Conservation (phyloP, 2,888 invertebrate species). For the Nematopogon swammerdamellus region DNA sequence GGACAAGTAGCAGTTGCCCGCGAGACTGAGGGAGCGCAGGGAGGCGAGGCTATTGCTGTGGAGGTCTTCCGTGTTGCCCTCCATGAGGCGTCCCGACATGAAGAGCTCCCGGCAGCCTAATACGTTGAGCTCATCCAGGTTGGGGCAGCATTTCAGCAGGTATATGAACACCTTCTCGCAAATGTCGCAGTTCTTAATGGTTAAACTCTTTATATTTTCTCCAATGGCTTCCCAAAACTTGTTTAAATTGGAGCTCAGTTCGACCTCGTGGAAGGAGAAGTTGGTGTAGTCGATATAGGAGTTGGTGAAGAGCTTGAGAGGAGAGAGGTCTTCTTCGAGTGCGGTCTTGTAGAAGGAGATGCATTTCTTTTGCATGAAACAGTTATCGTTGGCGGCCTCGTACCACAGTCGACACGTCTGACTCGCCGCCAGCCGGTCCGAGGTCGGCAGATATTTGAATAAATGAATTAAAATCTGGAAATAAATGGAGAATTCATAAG, state of each 20-base stretch:
- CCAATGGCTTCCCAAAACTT: conserved; percentile 58
- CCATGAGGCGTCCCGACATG: conserved; percentile 69
- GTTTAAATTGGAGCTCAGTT: conserved; percentile 45
- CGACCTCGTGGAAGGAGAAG: conserved; percentile 53
- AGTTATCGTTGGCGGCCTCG: conserved; percentile 61
- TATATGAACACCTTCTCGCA: conserved; percentile 61
- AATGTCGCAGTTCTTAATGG: conserved; percentile 59
- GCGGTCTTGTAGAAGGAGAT: conserved; percentile 42
- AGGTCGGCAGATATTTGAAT: conserved; percentile 59
- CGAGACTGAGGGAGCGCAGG: conserved; percentile 58
- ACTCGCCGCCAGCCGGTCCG: conserved; percentile 64
- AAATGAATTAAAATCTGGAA: conserved; percentile 62
- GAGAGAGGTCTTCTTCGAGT: conserved; percentile 34
- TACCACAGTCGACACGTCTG: conserved; percentile 66
- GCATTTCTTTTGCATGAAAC: conserved; percentile 51
- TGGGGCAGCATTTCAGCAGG: conserved; percentile 53
- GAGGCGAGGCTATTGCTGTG: conserved; percentile 41
- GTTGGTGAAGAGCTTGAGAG: conserved; percentile 36
- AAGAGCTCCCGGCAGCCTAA: conserved; percentile 67
- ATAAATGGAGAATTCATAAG: too few relatives aligned
- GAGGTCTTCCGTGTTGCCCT: conserved; percentile 54
- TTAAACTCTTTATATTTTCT: conserved; percentile 51
- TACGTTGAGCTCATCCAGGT: conserved; percentile 57
- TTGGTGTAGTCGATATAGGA: conserved; percentile 40
- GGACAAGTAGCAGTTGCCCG: conserved; percentile 67